Conservation (phyloP, 1,140 invertebrate species). For the Aphaenogaster floridana region DNA sequence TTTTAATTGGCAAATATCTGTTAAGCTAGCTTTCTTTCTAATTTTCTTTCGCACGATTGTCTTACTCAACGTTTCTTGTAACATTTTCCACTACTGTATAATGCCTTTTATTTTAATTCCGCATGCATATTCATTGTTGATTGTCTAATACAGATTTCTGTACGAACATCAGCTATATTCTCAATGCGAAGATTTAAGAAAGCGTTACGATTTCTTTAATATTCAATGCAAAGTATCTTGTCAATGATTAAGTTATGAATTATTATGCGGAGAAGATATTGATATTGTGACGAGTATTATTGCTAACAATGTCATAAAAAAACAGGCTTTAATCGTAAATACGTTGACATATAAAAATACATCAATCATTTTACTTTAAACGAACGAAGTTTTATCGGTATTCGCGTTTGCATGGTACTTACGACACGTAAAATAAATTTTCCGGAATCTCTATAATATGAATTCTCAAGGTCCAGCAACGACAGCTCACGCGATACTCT, state of each 20-base stretch:
- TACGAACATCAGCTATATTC: background rate
- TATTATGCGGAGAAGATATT: background rate
- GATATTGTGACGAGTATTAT: background rate
- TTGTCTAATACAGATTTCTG: background rate
- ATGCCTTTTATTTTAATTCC: background rate
- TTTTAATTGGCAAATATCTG: background rate
- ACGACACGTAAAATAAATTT: background rate
- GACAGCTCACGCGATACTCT: background rate
- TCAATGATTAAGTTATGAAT: background rate
- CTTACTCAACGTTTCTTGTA: background rate
- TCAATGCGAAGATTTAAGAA: background rate
- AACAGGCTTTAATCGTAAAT: background rate
- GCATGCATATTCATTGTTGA: background rate
- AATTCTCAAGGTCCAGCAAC: background rate
- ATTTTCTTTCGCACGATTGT: background rate
- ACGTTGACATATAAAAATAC: background rate
- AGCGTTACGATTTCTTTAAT: background rate
- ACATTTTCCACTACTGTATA: background rate
- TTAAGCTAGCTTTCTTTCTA: constrained; percentile 2
- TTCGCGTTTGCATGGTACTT: background rate
- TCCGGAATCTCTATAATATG: background rate
- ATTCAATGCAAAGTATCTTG: background rate
- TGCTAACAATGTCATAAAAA: background rate
- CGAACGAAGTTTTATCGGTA: background rate
- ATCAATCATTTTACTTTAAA: background rate